These are phyloP conservation scores for Emesis russula DNA, from an alignment of 2,888 invertebrate genomes.

Conservation along the genomic window DNA sequence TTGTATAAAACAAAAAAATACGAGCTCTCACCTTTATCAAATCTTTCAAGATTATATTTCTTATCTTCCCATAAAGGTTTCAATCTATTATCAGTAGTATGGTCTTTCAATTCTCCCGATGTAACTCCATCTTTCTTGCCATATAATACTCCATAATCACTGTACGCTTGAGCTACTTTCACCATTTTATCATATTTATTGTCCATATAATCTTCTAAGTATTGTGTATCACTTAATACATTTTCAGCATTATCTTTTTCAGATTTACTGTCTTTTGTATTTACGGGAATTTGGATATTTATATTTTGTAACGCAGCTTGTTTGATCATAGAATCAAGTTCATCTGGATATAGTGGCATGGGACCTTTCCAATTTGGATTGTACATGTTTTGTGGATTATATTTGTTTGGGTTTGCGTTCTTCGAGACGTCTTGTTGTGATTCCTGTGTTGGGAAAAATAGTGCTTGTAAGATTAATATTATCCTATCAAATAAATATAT, in stretches of 20 bases:
- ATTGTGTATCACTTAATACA: conserved; percentile 90
- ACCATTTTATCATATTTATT: conserved; percentile 91
- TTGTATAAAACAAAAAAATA: no score
- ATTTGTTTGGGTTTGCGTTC: conserved; percentile 33
- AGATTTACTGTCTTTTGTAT: conserved; percentile 74
- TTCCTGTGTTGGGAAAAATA: conserved; percentile 34
- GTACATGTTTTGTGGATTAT: conserved; percentile 82
- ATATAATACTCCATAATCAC: conserved; percentile 93
- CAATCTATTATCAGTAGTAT: conserved; percentile 77
- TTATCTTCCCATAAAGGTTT: conserved; percentile 81
- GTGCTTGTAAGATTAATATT: neutral
- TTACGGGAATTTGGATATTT: conserved; percentile 80
- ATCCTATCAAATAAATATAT: neutral
- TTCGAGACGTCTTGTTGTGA: neutral
- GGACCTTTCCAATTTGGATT: conserved; percentile 93
- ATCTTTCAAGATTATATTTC: neutral
- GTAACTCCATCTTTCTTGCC: conserved; percentile 90
- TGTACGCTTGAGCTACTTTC: conserved; percentile 93
- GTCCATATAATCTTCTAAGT: conserved; percentile 92
- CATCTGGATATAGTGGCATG: conserved; percentile 92
- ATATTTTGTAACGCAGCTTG: conserved; percentile 88
- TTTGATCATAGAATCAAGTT: conserved; percentile 91
- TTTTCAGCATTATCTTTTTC: conserved; percentile 83
- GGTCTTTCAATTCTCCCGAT: conserved; percentile 87
- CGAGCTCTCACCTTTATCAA: neutral